phyloP scores from a whole-genome alignment of 2,888 invertebrate species.

The Iselma pallidipennis region DNA sequence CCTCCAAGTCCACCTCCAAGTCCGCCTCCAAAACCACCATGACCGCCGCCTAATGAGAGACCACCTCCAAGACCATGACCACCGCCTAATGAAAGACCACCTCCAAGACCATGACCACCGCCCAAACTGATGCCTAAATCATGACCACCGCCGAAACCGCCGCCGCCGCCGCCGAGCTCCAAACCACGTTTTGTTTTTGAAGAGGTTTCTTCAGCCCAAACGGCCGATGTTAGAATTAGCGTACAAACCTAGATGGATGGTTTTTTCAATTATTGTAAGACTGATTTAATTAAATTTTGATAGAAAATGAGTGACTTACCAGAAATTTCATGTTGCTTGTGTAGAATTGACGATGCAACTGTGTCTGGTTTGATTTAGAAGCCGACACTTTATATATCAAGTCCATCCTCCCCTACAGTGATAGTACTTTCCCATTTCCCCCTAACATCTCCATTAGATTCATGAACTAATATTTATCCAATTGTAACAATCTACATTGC shows the following conservation, averaged over 20 bases:
- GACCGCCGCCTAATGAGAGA: conserved; percentile 13
- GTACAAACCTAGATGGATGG: conserved; percentile 36
- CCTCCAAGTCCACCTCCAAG: conserved; percentile 29
- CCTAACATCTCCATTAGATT: conserved; percentile 24
- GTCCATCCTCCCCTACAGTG: conserved; percentile 42
- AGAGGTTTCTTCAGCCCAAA: conserved; percentile 32
- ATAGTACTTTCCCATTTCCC: conserved; percentile 45
- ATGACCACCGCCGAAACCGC: conserved; percentile 25
- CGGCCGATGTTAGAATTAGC: conserved; percentile 37
- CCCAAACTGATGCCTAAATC: conserved; percentile 19
- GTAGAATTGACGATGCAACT: conserved; percentile 37
- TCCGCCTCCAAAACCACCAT: conserved; percentile 15
- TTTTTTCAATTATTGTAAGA: not conserved
- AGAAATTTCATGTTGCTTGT: conserved; percentile 44
- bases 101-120: conserved; percentile 22
- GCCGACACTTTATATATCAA: conserved; percentile 38
- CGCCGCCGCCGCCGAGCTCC: conserved; percentile 33
- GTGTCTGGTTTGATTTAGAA: conserved; percentile 37
- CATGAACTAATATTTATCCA: conserved; percentile 17
- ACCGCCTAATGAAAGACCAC: conserved; percentile 12
- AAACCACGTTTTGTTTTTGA: conserved; percentile 41
- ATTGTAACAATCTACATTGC: conserved; percentile 8
- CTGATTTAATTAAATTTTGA: not conserved
- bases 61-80: conserved; percentile 14
- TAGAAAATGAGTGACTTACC: conserved; percentile 31